phyloP scores from a whole-genome alignment of 2,797 vertebrate genomes.

The Catostomus latipinnis region DNA sequence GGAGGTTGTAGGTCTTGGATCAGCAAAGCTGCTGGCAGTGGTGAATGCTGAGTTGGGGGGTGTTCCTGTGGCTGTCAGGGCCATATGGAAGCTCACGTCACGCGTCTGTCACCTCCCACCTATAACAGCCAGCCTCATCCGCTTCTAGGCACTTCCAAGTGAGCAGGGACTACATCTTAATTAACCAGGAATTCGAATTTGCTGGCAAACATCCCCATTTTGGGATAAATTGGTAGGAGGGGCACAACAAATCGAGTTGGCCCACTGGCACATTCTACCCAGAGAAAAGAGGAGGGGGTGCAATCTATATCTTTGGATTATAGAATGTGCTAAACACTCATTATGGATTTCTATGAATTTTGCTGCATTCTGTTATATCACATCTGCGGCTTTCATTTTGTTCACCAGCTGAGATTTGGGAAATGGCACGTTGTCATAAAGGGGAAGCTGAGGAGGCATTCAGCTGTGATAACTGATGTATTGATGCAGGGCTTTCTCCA shows the following conservation, averaged over 20 bases:
- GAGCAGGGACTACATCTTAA: slow-evolving; percentile 53
- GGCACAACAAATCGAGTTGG: slow-evolving; percentile 3
- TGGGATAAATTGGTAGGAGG: slow-evolving; percentile 1
- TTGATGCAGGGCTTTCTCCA: slow-evolving; percentile 27
- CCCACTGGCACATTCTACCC: background rate
- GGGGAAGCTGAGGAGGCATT: slow-evolving; percentile 35
- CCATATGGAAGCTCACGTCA: slow-evolving; percentile 49
- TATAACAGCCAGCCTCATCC: slow-evolving; percentile 51
- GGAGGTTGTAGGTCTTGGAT: slow-evolving; percentile 16
- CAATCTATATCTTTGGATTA: slow-evolving; percentile 1
- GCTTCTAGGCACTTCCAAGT: slow-evolving; percentile 38
- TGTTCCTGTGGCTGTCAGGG: slow-evolving; percentile 39
- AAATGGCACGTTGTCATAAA: slow-evolving; percentile 12
- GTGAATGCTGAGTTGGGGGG: slow-evolving; percentile 5
- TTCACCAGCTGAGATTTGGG: slow-evolving; percentile 30
- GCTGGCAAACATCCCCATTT: slow-evolving; percentile 12
- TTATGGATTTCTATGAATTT: slow-evolving; percentile 31
- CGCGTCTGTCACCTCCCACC: slow-evolving; percentile 57
- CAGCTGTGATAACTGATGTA: slow-evolving; percentile 41
- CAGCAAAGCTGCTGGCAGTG: background rate
- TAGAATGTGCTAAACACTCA: slow-evolving; percentile 22
- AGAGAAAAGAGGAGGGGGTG: background rate
- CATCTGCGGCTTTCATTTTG: slow-evolving; percentile 40
- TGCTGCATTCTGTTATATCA: background rate
- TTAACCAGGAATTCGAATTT: slow-evolving; percentile 40